These are phyloP conservation scores for Asarcornis scutulata DNA, from an alignment of 2,113 vertebrate species.

Conservation along the genomic window DNA sequence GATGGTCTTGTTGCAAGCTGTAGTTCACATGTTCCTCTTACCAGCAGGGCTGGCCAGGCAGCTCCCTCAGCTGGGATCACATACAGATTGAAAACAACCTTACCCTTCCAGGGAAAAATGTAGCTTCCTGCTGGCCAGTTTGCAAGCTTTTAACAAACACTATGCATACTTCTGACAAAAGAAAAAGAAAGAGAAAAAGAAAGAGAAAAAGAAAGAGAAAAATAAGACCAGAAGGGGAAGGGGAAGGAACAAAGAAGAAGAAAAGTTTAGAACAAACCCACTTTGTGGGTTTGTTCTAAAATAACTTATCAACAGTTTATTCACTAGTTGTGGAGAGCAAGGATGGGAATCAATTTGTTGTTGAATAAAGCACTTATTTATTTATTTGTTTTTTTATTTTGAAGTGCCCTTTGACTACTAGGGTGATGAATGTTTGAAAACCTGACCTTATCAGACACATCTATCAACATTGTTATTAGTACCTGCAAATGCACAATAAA, in stretches of 20 bases:
- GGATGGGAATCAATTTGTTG: background rate
- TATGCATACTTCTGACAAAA: background rate
- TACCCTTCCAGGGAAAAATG: background rate
- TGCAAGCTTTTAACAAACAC: background rate
- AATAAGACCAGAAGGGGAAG: no score
- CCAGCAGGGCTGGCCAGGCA: background rate
- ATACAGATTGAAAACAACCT: background rate
- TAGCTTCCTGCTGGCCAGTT: background rate
- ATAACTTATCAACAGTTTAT: background rate
- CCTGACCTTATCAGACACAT: background rate
- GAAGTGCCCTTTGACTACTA: background rate
- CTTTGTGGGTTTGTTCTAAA: background rate
- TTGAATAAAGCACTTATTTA: background rate
- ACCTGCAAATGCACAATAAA: background rate
- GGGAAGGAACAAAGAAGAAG: background rate
- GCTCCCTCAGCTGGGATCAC: background rate
- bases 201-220: background rate
- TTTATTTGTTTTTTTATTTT: background rate
- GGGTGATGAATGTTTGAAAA: background rate
- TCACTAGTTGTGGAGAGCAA: background rate
- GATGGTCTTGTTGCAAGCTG: background rate
- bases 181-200: background rate
- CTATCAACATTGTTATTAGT: background rate
- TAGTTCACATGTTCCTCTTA: accelerated
- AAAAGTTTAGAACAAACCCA: background rate